Base-by-base conservation (phyloP, 2,113 vertebrate genomes). In the Xiphophorus couchianus region DNA sequence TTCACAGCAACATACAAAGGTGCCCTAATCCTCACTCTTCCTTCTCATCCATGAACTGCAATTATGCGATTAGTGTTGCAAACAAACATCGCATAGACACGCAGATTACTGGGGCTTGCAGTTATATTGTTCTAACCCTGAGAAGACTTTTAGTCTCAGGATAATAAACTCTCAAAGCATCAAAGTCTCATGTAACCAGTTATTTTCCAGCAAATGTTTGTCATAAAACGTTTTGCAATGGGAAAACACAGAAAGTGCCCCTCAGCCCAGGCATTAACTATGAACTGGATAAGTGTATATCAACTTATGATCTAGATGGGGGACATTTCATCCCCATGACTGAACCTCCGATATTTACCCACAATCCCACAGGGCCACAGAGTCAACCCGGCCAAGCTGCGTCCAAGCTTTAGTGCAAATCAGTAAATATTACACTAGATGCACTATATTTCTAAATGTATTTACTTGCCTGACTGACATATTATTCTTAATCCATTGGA, bases 301-400 rank as follows among this genome's bases (percentile, higher is more conserved):
- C 70, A 84, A 67, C 64, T 84, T 84, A 78, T 54, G 64, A 77
- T 82, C 79, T 82, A 82, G 79, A 89, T 78, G 81, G 78, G 71
- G 83, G 69, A 67, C 75, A 76, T 89, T 92, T 91, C 71, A 86
- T 92, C 93, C 92, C 90, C 93, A 93, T 91, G 90, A 89, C 87
- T 93, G 84, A 73, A 78, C 72, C 80, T 64, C 70, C 90, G 82
- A 89, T 91, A 93, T 93, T 92, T 91, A 93, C 91, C 87, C 93
- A 92, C 83, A 93, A 89, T 90, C 83, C 88, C 85, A 86, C 70
- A 64, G 87, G 83, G 61, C 81, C 74, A 68, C 60, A 65, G 86
- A 90, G 78, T 71, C 87, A 77, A 68, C 70, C 71, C 90, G 82
- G 85, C 73, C 74, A 71, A 75, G 82, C 66, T 82, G 80, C 35